A percentile compares a stretch with the other conserved stretches of the same genome.
These are phyloP conservation scores for Toxotes chatareus DNA, from an alignment of 2,113 vertebrate species.

Conservation along the genomic window DNA sequence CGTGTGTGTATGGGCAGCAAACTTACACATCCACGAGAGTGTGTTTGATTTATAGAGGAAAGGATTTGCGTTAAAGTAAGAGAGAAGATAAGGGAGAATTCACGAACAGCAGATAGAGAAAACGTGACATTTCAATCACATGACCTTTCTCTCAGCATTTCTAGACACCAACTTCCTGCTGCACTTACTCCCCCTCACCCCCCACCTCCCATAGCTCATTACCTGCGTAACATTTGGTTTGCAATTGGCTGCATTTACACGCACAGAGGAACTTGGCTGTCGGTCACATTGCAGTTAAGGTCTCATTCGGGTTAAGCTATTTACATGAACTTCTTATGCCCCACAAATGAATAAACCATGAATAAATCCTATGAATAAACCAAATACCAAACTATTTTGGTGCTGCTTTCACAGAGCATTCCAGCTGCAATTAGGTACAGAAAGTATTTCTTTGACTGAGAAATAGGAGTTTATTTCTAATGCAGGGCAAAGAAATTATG, in stretches of 20 bases:
- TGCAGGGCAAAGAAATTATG: not conserved
- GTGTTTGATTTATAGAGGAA: constrained; percentile 3
- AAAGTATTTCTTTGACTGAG: not conserved
- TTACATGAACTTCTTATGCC: constrained; percentile 16
- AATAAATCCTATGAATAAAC: constrained; percentile 48
- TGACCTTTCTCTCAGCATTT: constrained; percentile 26
- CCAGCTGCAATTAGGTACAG: not conserved
- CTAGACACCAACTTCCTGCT: constrained; percentile 10
- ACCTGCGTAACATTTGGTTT: constrained; percentile 10
- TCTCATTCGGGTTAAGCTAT: constrained; percentile 34
- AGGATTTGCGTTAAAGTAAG: not conserved
- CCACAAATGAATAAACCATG: constrained; percentile 44
- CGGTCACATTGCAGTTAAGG: constrained; percentile 14
- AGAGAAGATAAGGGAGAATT: not conserved
- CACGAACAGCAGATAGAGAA: not conserved
- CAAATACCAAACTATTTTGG: constrained; percentile 15
- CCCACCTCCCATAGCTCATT: not conserved
- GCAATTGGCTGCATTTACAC: constrained; percentile 2
- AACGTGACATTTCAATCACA: constrained; percentile 22
- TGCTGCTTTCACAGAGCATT: not conserved
- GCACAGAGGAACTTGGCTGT: constrained; percentile 1
- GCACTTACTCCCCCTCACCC: not conserved
- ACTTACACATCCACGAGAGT: not conserved
- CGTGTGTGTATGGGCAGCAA: not conserved
- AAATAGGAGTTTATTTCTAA: not conserved